A percentile compares a stretch with the other conserved stretches of the same genome.
These are phyloP conservation scores for Pegea sp. DNA, from an alignment of 23 tunicate species.

Conservation along the genomic window DNA sequence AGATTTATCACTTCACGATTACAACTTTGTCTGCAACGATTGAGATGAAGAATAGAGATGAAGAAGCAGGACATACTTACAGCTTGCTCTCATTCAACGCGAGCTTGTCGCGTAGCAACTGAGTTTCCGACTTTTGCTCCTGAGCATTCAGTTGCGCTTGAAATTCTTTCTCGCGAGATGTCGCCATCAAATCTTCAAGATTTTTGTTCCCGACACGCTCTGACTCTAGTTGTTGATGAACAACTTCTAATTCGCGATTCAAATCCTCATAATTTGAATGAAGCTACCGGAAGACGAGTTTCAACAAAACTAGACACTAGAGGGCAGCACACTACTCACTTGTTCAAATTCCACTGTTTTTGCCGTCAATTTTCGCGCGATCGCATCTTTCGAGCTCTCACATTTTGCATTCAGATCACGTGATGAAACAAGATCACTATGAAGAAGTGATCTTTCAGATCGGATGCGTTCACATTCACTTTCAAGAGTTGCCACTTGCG, in stretches of 20 bases:
- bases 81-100: slow-evolving; percentile 62
- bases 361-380: slow-evolving; percentile 45
- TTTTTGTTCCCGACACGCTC: slow-evolving; percentile 54
- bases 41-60: neutral
- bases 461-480: slow-evolving; percentile 38
- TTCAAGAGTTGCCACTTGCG: slow-evolving; percentile 44
- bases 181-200: slow-evolving; percentile 50
- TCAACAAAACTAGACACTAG: neutral
- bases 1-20: slow-evolving; percentile 39
- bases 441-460: slow-evolving; percentile 14
- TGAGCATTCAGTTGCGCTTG: slow-evolving; percentile 64
- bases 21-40: slow-evolving; percentile 37
- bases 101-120: slow-evolving; percentile 52
- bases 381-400: slow-evolving; percentile 49
- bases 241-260: slow-evolving; percentile 34
- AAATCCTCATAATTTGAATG: slow-evolving; percentile 44
- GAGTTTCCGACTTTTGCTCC: slow-evolving; percentile 50
- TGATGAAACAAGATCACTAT: slow-evolving; percentile 45
- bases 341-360: slow-evolving; percentile 80
- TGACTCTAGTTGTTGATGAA: slow-evolving; percentile 58
- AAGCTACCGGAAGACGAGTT: slow-evolving; percentile 19
- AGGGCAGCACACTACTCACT: slow-evolving; percentile 5
- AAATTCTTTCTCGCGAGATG: slow-evolving; percentile 74
- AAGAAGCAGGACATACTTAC: slow-evolving; percentile 4
- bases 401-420: slow-evolving; percentile 84